Base-by-base conservation (phyloP, 2,888 invertebrate species). In the Panzeria rudis region DNA sequence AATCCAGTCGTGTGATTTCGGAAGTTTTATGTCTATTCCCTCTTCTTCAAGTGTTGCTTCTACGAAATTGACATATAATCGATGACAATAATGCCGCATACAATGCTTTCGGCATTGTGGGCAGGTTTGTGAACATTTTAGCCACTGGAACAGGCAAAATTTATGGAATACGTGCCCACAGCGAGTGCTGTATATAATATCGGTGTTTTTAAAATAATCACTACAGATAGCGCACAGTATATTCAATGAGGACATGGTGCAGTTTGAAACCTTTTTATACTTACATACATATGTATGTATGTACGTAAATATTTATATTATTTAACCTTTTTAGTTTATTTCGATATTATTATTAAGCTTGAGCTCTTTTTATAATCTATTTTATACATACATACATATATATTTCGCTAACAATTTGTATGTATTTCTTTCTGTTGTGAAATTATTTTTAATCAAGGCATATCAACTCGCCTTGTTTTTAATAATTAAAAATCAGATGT, bases 131-230 rank as follows among this genome's bases (percentile, higher is more conserved):
- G 90, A 87, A 23, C 86, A 50, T 41, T 35, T 47, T 0, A 91
- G 76, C 90, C 90, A 91, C 1, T 88, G 89, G 17, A 80, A 87
- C 0, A 91, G 79, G 17, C 91, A 91, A 1, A 81, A 72, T 62
- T 87, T 88, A 56, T 91, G 91, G 38, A 91, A 91, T 35, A 91
- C 86, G 82, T 91, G 91, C 0, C 91, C 91, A 77, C 91, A 91
- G 2, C 64, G 82, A 0, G 87, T 91, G 9, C 89, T 87, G 79
- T 81, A 89, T 7, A 91, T 88, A 0, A 86, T 72, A 78, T 91
- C 90, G 32, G 71, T 86, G 2, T 84, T 82, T 8, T 83, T 86
- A 52, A 89, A 91, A 75, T 89, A 91, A 56, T 90, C 89, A 64
- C 86, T 89, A 66, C 91, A 91, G 86, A 91, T 91, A 3, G 87